phyloP scores from a whole-genome alignment of 2,113 vertebrate species.

The Platysternon megacephalum region DNA sequence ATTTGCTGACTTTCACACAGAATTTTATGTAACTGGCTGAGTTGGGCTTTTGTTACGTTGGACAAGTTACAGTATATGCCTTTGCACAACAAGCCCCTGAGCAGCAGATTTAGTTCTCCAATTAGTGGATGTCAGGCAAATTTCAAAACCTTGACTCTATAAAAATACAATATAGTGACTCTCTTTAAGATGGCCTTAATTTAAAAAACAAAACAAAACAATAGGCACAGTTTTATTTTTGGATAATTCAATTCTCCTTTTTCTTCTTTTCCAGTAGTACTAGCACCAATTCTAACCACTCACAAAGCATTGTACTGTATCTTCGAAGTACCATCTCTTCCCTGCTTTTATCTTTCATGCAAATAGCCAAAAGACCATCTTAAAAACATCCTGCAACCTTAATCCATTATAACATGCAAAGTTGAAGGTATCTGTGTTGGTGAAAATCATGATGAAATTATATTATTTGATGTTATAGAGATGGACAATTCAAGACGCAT shows the following conservation, averaged over 20 bases:
- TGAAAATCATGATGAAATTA: neutral
- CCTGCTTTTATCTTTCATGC: neutral
- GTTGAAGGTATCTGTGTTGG: neutral
- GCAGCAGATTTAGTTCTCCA: accelerated
- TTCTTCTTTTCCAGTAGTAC: neutral
- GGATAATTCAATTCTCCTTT: neutral
- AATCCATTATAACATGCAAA: neutral
- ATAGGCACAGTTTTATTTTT: neutral
- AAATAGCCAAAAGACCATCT: neutral
- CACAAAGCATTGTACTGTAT: neutral
- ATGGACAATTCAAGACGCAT: neutral
- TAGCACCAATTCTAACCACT: neutral
- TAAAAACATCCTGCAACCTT: neutral
- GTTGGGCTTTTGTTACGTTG: neutral
- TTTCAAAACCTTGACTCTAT: neutral
- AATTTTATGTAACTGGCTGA: neutral
- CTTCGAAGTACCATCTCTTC: neutral
- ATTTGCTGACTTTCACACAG: neutral
- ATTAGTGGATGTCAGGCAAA: neutral
- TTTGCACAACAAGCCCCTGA: neutral
- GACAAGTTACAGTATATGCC: neutral
- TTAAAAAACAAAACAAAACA: no score
- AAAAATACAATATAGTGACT: neutral
- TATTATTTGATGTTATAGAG: neutral
- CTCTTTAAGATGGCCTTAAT: no score